Evolutionary conservation across 2,888 invertebrate species (phyloP).

Genomic region (Apotomis betuletana): DNA sequence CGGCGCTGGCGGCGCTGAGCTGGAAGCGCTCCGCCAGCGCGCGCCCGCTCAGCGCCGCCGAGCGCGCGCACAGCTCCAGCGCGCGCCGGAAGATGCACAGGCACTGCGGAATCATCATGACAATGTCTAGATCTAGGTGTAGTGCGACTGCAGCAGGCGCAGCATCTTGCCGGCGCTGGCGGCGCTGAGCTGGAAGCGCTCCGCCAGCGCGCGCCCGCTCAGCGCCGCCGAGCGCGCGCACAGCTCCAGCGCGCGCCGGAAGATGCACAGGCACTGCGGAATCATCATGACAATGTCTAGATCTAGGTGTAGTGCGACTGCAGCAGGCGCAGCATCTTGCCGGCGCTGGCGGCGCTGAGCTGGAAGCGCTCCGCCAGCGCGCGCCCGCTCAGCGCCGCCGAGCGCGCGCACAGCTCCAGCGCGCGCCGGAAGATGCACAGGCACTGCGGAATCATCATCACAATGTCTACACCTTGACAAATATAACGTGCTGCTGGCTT

Average conservation of each 20-base stretch:
- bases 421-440: conserved; percentile 65
- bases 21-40: too few species aligned
- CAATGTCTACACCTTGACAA: too few species aligned
- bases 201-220: conserved; percentile 21
- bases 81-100: too few species aligned
- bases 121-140: too few species aligned
- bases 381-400: conserved; percentile 39
- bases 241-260: conserved; percentile 62
- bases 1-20: conserved; percentile 51
- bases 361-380: conserved; percentile 44
- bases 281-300: neutral
- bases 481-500: too few species aligned
- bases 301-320: conserved; percentile 49
- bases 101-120: too few species aligned
- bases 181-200: conserved; percentile 50
- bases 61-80: too few species aligned
- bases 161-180: conserved; percentile 46
- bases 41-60: too few species aligned
- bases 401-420: conserved; percentile 51
- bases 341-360: conserved; percentile 51
- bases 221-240: conserved; percentile 45
- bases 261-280: conserved; percentile 60
- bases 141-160: conserved; percentile 57
- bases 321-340: conserved; percentile 50
- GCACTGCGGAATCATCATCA: conserved; percentile 49